These are phyloP conservation scores for Oxyura jamaicensis DNA, from an alignment of 2,113 vertebrate species.

Conservation along the genomic window DNA sequence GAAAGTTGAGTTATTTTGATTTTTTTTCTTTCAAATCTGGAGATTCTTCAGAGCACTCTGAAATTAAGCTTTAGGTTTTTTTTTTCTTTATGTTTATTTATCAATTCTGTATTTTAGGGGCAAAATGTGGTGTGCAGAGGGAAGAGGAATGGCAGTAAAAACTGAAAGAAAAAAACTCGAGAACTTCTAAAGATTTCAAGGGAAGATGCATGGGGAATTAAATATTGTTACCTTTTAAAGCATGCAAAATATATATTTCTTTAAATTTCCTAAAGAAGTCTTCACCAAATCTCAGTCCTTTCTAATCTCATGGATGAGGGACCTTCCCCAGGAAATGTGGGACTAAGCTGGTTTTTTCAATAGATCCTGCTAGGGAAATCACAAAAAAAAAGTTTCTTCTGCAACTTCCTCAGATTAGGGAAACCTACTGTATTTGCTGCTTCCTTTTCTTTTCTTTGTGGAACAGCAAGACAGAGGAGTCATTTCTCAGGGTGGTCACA, in stretches of 20 bases:
- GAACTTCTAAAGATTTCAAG: not conserved
- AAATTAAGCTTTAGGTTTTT: not conserved
- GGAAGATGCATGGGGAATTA: not conserved
- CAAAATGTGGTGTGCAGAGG: not conserved
- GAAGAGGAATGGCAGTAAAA: not conserved
- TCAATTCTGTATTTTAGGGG: not conserved
- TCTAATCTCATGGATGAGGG: not conserved
- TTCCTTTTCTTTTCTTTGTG: conserved; percentile 20
- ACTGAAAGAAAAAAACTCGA: not conserved
- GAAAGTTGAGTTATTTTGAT: not conserved
- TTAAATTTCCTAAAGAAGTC: not conserved
- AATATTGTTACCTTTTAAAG: not conserved
- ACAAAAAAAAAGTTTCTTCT: not conserved
- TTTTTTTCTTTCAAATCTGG: not conserved
- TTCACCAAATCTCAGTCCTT: not conserved
- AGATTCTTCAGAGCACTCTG: not conserved
- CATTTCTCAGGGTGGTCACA: conserved; percentile 7
- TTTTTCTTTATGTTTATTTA: not conserved
- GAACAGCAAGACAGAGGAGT: not conserved
- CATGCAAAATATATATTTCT: not conserved
- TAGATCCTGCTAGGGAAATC: not conserved
- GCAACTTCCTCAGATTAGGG: not conserved
- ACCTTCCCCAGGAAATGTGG: not conserved
- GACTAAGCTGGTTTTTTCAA: not conserved
- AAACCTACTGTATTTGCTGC: not conserved